Evolutionary conservation across 1,140 invertebrate species (phyloP), one percentile per base, ranked within the genome.

Genomic region (Diachasmimorpha longicaudata): DNA sequence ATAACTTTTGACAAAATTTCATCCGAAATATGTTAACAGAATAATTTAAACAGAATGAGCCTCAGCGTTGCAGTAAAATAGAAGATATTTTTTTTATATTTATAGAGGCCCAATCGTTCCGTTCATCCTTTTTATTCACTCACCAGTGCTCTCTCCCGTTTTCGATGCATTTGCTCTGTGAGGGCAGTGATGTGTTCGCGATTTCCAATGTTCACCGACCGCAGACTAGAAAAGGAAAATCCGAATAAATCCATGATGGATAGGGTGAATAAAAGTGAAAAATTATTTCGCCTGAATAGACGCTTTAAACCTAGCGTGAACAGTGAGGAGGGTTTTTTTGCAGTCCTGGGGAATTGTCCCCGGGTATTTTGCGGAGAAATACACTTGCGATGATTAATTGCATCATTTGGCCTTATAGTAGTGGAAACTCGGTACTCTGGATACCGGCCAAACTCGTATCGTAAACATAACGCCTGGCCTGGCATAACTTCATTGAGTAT

Each of bases 121-220:
- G 23, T 39, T 71, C 16, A 66, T 75, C 42, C 44, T n/a, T 42
- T 55, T 42, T 74, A 66, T 70, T 74, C 25, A 83, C 82, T 85
- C 79, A 85, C 86, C 83, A 83, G 14, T 37, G 74, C 74, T 23
- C 68, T 79, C 72, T 85, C 79, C 23, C 81, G 82, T 70, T 87
- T 87, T 23, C 79, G 72, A 67, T 80, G 84, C 70, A 86, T 84
- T 78, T 87, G 86, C 67, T 88, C 83, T 14, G 77, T 78, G 23
- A 87, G 82, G n/a, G 83, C 85, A 10, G 75, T 70, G 39, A 85
- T 83, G 77, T 87, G 85, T 21, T 86, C 81, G 25, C 81, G 79
- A 77, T 85, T 82, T 6, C 70, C 79, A n/a, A 82, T 63, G 16
- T 78, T 81, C 19, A 83, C 52, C 4, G 79, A 72, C 58, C 79